Evolutionary conservation across 2,797 vertebrate genomes (phyloP).

Genomic region (Poeciliopsis presidionis): DNA sequence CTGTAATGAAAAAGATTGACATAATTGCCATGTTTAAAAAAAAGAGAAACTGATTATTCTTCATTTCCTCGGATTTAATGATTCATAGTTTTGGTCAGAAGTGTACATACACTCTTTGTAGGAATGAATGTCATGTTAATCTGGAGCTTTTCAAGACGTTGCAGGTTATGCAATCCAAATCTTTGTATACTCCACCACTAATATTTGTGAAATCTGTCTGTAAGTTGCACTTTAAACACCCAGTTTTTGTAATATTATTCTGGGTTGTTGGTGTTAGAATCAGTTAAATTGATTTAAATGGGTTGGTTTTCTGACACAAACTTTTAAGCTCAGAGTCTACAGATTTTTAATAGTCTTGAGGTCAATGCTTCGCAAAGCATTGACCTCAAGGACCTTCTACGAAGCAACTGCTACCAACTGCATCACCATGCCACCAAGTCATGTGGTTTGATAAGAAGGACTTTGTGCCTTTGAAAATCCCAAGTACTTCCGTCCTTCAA

Average conservation of each 20-base stretch:
- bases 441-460: neutral
- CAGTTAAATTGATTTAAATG: neutral
- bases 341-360: neutral
- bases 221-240: neutral
- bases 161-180: neutral
- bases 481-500: neutral
- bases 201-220: neutral
- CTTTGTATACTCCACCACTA: neutral
- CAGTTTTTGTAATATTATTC: neutral
- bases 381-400: no score
- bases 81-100: neutral
- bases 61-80: neutral
- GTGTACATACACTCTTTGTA: neutral
- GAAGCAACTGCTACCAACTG: neutral
- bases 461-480: neutral
- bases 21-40: neutral
- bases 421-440: neutral
- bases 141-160: neutral
- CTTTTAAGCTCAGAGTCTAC: neutral
- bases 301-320: neutral
- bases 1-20: conserved; percentile 64
- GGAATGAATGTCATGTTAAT: neutral
- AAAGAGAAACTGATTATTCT: neutral
- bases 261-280: neutral
- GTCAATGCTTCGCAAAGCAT: no score